Evolutionary conservation across 2,113 vertebrate genomes (phyloP), one percentile per base, ranked within the genome.

Genomic region (Lasiurus borealis): DNA sequence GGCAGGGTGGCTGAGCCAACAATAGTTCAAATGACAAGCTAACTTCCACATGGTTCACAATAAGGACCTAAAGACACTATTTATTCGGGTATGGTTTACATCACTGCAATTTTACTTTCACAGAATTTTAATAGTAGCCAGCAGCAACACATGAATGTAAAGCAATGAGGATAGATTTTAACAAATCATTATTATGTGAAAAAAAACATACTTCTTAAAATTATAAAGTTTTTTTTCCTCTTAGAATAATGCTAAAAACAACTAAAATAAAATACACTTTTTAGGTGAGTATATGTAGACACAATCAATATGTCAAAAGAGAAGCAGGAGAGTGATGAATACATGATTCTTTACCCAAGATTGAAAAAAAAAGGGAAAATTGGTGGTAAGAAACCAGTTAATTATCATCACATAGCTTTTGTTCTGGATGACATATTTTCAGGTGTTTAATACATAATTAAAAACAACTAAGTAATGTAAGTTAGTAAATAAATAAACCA

Each of bases 171-270:
- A 34, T 46, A 50, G 6, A 52, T 36, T 12, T 80, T 29, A 76
- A 59, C 3, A 46, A 82, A 68, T 66, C 5, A 11, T 27, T 73
- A n/a, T 68, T 46, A 44, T 4, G 31, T 46, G 12, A 82, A 92
- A 95, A 34, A 25, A 7, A 40, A 40, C 1, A 40, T 0, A 62
- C 5, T 62, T 21, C 15, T 8, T 59, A 12, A 64, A 75, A 78
- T 29, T 52, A 88, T 4, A 85, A 46, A 68, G 19, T 19, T 59
- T 4, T n/a, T n/a, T 15, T 54, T 72, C 40, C 46, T 5, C 6
- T 46, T 57, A 97, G 44, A 90, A 76, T 75, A 71, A 96, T 36
- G 13, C 52, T 54, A 52, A 90, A 86, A 86, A 34, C 5, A 88
- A 73, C 8, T 29, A 76, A 71, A 82, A 85, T 85, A 29, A 89